Evolutionary conservation across 2,888 invertebrate species (phyloP), one percentile per base, ranked within the genome.

Genomic region (Mythimna loreyi): DNA sequence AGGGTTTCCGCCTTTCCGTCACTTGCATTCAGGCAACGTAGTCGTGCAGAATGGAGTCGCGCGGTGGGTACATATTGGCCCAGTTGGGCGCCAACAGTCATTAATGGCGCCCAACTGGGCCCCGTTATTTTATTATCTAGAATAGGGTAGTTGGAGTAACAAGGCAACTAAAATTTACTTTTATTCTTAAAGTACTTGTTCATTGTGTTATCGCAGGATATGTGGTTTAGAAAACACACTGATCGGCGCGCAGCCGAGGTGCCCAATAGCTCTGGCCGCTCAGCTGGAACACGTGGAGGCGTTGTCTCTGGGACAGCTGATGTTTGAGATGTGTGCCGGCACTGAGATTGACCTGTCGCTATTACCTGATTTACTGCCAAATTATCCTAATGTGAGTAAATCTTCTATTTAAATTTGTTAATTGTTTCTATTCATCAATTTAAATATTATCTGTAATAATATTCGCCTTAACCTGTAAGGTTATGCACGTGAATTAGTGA

Each of bases 321-420:
- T 99, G 68, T 99, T 98, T 91, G 99, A 99, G 95, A 99, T 99
- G 99, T 97, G 98, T 85, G 97, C 98, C 23, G 99, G 98, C 49
- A 97, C 97, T 81, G 98, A 98, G 87, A 93, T 98, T 78, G 97
- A 97, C 82, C 96, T 97, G 57, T 96, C 97, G 50, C 97, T 98
- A 62, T 97, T 97, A 80, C 97, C 97, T 4, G 97, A 97, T 78
- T 97, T 98, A 87, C 95, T 98, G 62, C 81, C 90, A 90, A 97
- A 91, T 92, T 97, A 92, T 97, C 97, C 98, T 63, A 97, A 98
- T 94, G 98, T 98, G 90, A 93, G 91, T 90, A 5, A 21, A 40
- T 58, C 45, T 50, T 50, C 43, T 45, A 23, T 23, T 23, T 49
- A 5, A 6, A 19, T 43, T 6, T 43, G 19, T 40, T 16, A 40